phyloP scores from a whole-genome alignment of 2,113 vertebrate species.

The Xenus cinereus region DNA sequence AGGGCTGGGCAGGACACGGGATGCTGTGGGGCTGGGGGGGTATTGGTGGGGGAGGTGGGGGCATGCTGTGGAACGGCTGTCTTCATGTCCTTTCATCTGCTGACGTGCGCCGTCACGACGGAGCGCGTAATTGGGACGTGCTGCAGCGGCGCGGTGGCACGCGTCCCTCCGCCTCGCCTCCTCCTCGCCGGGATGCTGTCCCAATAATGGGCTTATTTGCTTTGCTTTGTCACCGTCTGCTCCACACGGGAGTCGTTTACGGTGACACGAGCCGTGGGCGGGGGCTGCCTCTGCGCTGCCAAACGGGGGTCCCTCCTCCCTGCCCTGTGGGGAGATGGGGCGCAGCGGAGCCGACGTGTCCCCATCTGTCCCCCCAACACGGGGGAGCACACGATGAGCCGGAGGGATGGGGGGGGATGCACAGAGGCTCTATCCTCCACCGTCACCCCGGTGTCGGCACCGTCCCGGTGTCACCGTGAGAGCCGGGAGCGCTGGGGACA shows the following conservation, averaged over 20 bases:
- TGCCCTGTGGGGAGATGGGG: neutral
- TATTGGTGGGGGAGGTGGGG: neutral
- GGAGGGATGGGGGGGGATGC: neutral
- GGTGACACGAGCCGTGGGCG: neutral
- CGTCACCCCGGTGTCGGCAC: fast-evolving
- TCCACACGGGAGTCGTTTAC: neutral
- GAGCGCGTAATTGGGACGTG: neutral
- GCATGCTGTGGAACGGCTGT: neutral
- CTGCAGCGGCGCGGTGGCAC: neutral
- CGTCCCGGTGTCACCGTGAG: neutral
- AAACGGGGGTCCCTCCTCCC: fast-evolving
- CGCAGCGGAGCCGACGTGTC: fast-evolving
- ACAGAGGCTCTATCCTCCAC: neutral
- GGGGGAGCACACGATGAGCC: fast-evolving
- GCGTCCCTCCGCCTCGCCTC: neutral
- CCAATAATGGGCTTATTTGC: neutral
- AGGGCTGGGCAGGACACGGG: neutral
- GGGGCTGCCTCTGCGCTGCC: neutral
- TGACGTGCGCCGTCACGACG: neutral
- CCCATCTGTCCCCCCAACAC: neutral
- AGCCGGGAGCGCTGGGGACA: neutral
- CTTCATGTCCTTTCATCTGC: slow-evolving; percentile 35
- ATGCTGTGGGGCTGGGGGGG: neutral
- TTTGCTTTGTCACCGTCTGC: slow-evolving; percentile 20
- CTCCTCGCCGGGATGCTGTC: neutral